Conservation (phyloP, 2,113 vertebrate genomes). For the Orthonyx spaldingii region DNA sequence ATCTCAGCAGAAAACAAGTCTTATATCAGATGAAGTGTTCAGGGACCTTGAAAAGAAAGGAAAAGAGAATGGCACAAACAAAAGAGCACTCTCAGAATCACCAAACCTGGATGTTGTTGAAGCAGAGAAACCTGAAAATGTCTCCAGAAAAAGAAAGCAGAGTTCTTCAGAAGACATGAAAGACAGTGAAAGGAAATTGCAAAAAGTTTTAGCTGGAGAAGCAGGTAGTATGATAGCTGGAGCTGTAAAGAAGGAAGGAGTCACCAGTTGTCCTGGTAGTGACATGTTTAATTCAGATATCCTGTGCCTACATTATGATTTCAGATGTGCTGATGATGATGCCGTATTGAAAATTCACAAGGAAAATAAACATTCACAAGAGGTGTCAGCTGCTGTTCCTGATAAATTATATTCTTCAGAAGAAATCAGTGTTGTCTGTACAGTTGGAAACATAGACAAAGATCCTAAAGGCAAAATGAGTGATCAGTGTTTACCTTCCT, state of each 20-base stretch:
- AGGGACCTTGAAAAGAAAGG: conserved; percentile 32
- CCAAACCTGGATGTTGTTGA: neutral
- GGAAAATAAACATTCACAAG: conserved; percentile 61
- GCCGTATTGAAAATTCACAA: conserved; percentile 74
- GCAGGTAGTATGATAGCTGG: neutral
- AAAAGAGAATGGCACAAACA: conserved; percentile 16
- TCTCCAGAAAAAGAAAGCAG: conserved; percentile 62
- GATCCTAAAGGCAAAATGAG: neutral
- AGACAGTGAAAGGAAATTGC: neutral
- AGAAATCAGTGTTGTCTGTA: neutral
- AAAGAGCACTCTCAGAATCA: conserved; percentile 41
- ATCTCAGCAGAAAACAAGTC: conserved; percentile 16
- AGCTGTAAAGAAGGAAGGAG: neutral
- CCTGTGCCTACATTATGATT: conserved; percentile 59
- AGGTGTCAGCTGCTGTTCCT: neutral
- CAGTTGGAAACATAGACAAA: neutral
- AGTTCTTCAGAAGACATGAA: neutral
- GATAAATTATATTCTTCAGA: neutral
- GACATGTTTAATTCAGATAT: neutral
- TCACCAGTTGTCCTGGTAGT: neutral
- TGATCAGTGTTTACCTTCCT: conserved; percentile 4
- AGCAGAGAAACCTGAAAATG: conserved; percentile 34
- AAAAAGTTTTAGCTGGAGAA: neutral
- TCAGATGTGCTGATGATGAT: conserved; percentile 69
- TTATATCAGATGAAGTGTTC: conserved; percentile 28